A percentile compares a stretch with the other conserved stretches of the same genome.
phyloP scores from a whole-genome alignment of 1,140 invertebrate genomes.

The Linepithema humile region DNA sequence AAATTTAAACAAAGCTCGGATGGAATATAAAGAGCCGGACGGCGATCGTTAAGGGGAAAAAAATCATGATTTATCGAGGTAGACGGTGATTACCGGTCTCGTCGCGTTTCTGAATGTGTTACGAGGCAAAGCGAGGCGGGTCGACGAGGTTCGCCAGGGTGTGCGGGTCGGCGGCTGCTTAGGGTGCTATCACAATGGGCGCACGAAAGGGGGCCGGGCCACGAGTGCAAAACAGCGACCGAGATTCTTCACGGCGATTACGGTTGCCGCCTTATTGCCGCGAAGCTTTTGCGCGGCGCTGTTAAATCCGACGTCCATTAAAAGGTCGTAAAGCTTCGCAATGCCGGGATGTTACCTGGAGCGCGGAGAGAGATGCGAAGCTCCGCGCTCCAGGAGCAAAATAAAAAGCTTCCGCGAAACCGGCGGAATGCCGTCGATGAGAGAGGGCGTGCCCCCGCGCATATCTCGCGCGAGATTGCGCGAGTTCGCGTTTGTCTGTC shows the following conservation, averaged over 20 bases:
- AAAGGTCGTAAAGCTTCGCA: constrained; percentile 73
- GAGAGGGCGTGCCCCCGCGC: constrained; percentile 5
- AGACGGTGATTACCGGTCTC: constrained; percentile 68
- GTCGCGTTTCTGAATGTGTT: constrained; percentile 62
- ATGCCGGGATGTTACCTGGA: neutral
- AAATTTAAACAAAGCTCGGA: constrained; percentile 46
- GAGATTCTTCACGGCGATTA: constrained; percentile 66
- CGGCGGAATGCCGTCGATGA: constrained; percentile 7
- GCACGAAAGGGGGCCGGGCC: constrained; percentile 35
- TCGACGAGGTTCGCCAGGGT: constrained; percentile 16
- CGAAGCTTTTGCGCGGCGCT: constrained; percentile 46
- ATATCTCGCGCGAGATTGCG: constrained; percentile 21
- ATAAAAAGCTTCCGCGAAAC: constrained; percentile 47
- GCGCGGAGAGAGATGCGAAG: constrained; percentile 35
- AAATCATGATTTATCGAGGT: constrained; percentile 70
- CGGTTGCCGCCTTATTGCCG: constrained; percentile 58
- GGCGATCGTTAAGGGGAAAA: constrained; percentile 53
- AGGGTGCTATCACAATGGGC: constrained; percentile 41
- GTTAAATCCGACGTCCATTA: constrained; percentile 75
- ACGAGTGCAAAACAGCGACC: constrained; percentile 42
- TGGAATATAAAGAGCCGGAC: constrained; percentile 33
- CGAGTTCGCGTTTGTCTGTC: constrained; percentile 19
- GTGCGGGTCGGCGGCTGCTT: constrained; percentile 42
- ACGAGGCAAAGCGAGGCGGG: constrained; percentile 47
- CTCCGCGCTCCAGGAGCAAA: constrained; percentile 26